These are phyloP conservation scores for Decapterus maruadsi DNA, from an alignment of 2,797 vertebrate species.

Conservation along the genomic window DNA sequence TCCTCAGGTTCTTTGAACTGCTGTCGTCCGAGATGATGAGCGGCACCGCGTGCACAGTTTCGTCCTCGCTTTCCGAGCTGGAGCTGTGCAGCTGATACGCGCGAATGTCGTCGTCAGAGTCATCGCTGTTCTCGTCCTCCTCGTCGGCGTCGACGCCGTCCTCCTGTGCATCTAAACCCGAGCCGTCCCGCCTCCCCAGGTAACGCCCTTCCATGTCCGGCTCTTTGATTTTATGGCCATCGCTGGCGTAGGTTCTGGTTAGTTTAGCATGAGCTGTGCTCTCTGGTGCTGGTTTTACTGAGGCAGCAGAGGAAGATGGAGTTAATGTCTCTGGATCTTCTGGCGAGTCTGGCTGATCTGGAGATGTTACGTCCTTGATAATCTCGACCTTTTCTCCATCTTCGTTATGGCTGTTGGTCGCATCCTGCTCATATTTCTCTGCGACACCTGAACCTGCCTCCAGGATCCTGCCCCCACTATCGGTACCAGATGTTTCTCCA, in stretches of 20 bases:
- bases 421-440: slow-evolving; percentile 51
- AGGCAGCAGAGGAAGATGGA: slow-evolving; percentile 37
- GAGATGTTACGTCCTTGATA: slow-evolving; percentile 58
- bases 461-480: slow-evolving; percentile 12
- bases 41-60: slow-evolving; percentile 87
- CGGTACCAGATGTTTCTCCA: slow-evolving; percentile 5
- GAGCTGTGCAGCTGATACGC: slow-evolving; percentile 91
- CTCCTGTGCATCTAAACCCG: slow-evolving; percentile 84
- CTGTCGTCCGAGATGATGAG: slow-evolving; percentile 88
- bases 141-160: slow-evolving; percentile 95
- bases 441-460: slow-evolving; percentile 48
- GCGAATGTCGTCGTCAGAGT: slow-evolving; percentile 93
- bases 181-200: slow-evolving; percentile 88
- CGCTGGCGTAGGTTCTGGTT: slow-evolving; percentile 82
- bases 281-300: slow-evolving; percentile 52
- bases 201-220: slow-evolving; percentile 95
- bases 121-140: slow-evolving; percentile 97
- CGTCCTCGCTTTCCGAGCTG: slow-evolving; percentile 95
- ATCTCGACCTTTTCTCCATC: slow-evolving; percentile 65
- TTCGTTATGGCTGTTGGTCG: slow-evolving; percentile 37
- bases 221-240: slow-evolving; percentile 92
- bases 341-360: slow-evolving; percentile 31
- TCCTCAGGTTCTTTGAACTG: slow-evolving; percentile 88
- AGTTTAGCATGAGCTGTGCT: slow-evolving; percentile 80
- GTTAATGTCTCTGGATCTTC: slow-evolving; percentile 30